Conservation (phyloP, 53 echinoderm and acorn worm genomes). For the Mesocentrotus franciscanus region DNA sequence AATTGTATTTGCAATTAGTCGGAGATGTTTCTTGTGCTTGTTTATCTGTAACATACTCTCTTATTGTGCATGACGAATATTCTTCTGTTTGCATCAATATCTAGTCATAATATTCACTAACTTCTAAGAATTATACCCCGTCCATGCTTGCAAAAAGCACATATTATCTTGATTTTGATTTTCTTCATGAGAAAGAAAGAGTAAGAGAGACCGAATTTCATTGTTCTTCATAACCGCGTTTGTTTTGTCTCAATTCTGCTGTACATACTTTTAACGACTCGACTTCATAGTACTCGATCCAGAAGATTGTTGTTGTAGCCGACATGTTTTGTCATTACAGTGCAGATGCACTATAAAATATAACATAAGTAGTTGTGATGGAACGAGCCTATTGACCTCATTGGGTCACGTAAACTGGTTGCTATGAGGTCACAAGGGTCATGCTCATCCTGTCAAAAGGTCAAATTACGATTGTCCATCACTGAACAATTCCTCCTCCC, state of each 20-base stretch:
- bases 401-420: conserved; percentile 55
- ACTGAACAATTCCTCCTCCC: neutral
- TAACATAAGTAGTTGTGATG: conserved; percentile 27
- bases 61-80: conserved; percentile 6
- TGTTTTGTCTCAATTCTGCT: neutral
- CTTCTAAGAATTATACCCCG: neutral
- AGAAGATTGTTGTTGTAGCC: neutral
- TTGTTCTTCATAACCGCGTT: neutral
- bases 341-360: neutral
- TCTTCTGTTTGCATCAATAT: conserved; percentile 19
- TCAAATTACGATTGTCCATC: conserved; percentile 10
- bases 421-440: conserved; percentile 44
- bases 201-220: too few relatives aligned
- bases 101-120: conserved; percentile 14
- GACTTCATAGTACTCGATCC: neutral
- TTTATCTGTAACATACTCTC: neutral
- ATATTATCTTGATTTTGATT: neutral
- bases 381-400: conserved; percentile 48
- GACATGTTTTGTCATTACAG: conserved; percentile 26
- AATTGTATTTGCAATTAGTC: conserved; percentile 48
- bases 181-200: neutral
- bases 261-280: neutral
- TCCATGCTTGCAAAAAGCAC: neutral
- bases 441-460: conserved; percentile 45
- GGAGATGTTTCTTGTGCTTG: conserved; percentile 19